Evolutionary conservation across 2,888 invertebrate species (phyloP), one percentile per base, ranked within the genome.

Genomic region (Tipula helvola): DNA sequence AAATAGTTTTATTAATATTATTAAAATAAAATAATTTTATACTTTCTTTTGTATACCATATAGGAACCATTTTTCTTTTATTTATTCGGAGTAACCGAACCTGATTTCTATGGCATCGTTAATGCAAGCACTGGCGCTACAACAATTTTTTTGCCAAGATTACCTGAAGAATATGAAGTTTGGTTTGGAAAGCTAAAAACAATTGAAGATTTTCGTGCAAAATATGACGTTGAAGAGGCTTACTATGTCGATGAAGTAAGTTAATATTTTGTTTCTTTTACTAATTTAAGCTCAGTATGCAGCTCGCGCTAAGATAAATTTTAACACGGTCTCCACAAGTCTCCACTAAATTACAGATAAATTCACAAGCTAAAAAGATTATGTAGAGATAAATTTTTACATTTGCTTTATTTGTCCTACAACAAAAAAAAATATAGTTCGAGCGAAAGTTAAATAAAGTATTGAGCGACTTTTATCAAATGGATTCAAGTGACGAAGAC

Each of bases 21-120:
- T 39, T 7, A 39, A 39, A 39, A 7, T 44, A 44, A 10, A 52
- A 12, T 36, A 44, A 47, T 47, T 47, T 44, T 44, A n/a, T n/a
- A 5, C 18, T 52, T 86, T 86, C 41, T 4, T 41, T 44, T 28
- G 36, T 36, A 36, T 28, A 28, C 28, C 28, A 28, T 28, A 28
- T 90, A 98, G 96, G 99, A 99, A 92, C 97, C 99, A 0, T 99
- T 96, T 90, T 99, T 99, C 90, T 98, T 97, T 90, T 99, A 99
- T 97, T 90, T 96, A 3, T 98, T 98, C 91, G 99, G 99, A 12
- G 98, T 97, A 0, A 94, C 96, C 88, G 99, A 99, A 90, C 96
- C 98, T 0, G 97, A 95, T 86, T 99, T 96, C 90, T 98, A 94
- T 91, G 98, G 98, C 85, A 95, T 95, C 1, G 91, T 99, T 71